phyloP scores from a whole-genome alignment of 2,888 invertebrate genomes.

The Iselma pallidipennis region DNA sequence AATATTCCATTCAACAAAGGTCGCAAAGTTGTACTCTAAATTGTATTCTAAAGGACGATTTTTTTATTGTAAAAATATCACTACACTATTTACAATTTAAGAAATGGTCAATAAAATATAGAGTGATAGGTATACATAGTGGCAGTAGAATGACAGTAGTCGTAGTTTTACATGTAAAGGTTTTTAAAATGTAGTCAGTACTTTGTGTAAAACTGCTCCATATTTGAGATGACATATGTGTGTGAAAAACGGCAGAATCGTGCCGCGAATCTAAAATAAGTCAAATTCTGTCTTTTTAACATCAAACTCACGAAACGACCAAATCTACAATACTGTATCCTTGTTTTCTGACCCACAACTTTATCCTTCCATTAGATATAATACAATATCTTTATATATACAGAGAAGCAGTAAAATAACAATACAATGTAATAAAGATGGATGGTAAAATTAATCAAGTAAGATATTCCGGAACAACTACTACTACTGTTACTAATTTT shows the following conservation, averaged over 20 bases:
- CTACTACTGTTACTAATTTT: conserved; percentile 26
- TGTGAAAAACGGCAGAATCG: conserved; percentile 21
- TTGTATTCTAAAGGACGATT: too few species aligned
- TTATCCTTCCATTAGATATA: not conserved
- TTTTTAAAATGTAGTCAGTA: conserved; percentile 16
- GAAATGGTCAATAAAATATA: not conserved
- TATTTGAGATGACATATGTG: conserved; percentile 25
- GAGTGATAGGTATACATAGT: too few species aligned
- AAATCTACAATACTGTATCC: not conserved
- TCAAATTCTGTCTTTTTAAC: not conserved
- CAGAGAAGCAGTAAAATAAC: conserved; percentile 6
- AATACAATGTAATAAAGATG: conserved; percentile 25
- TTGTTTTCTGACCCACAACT: not conserved
- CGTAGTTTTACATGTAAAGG: conserved; percentile 15
- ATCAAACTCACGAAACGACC: not conserved
- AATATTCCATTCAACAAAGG: too few species aligned
- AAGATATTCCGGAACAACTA: conserved; percentile 38
- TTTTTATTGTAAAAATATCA: too few species aligned
- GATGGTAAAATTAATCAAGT: conserved; percentile 43
- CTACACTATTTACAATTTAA: too few species aligned
- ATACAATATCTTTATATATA: not conserved
- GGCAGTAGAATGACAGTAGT: too few species aligned
- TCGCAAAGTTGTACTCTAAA: too few species aligned
- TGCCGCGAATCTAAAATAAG: conserved; percentile 17
- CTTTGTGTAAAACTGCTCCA: conserved; percentile 13